Base-by-base conservation (phyloP, 2,113 vertebrate species). In the Hystrix cristata region DNA sequence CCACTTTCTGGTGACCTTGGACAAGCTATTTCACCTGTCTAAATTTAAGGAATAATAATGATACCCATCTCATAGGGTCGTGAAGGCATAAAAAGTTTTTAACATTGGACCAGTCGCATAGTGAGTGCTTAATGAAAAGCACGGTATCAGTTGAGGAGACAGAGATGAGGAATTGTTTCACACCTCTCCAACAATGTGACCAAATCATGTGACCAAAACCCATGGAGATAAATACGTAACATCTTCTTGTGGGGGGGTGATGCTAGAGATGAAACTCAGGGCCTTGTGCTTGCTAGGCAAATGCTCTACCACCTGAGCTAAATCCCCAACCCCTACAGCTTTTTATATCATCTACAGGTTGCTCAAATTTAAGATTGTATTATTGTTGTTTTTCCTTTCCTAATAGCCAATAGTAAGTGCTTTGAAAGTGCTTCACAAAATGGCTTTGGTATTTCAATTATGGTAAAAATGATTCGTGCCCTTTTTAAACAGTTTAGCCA, bases 381-480 rank as follows among this genome's bases (percentile, higher is more conserved):
- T 19, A 34, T 27, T n/a, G 11, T 62, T 76, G 62, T n/a, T 95
- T 87, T 85, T 27, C 62, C 25, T 90, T 88, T 38, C 38, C 38
- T 38, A 38, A 38, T 38, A 38, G 79, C 51, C 43, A 23, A 64
- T 31, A 86, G 34, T 29, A 82, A 67, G 21, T 23, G 46, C 55
- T 90, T 83, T 46, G 92, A 90, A 29, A 81, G 5, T 15, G 31
- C 6, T 80, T 31, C 0, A 89, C 38, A 88, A 69, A 82, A 27
- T 15, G 74, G 71, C 51, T 95, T 91, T 38, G 29, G 72, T 65
- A 7, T 85, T 90, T 88, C 74, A 93, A 53, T 21, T 62, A 59
- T 19, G 59, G 46, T 93, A 72, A 81, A 78, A 95, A 92, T 43
- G 31, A 69, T 90, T 94, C n/a, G 71, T 78, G 51, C 18, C 65